A percentile compares a stretch with the other conserved stretches of the same genome.
Conservation (phyloP, 2,113 vertebrate genomes). For the Sinocyclocheilus maitianheensis region DNA sequence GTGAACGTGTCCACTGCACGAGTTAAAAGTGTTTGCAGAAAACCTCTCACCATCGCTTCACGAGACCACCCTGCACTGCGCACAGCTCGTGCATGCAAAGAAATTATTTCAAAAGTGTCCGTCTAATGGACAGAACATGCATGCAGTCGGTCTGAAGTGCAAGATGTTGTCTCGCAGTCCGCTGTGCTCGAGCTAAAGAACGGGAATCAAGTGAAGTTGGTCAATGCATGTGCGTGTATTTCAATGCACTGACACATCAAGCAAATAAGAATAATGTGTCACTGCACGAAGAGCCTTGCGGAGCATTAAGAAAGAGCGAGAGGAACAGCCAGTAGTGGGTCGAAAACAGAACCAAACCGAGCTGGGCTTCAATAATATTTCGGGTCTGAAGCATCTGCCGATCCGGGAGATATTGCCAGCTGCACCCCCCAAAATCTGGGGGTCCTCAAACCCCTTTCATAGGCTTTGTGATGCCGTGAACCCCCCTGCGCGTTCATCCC, state of each 20-base stretch:
- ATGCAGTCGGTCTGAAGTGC: neutral
- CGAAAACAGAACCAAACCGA: conserved; percentile 60
- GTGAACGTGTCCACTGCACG: conserved; percentile 30
- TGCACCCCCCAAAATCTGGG: conserved; percentile 65
- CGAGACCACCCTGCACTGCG: conserved; percentile 35
- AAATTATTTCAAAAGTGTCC: neutral
- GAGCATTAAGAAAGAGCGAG: conserved; percentile 47
- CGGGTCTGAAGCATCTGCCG: conserved; percentile 64
- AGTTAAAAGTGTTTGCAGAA: conserved; percentile 51
- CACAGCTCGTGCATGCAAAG: conserved; percentile 29
- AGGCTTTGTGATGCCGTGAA: conserved; percentile 76
- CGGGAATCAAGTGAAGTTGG: conserved; percentile 34
- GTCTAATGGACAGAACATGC: neutral
- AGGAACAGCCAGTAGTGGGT: conserved; percentile 45
- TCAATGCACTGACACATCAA: conserved; percentile 43
- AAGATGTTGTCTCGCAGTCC: neutral
- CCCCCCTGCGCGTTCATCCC: conserved; percentile 73
- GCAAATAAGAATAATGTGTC: conserved; percentile 34
- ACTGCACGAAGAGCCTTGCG: conserved; percentile 45
- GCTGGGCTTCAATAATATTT: conserved; percentile 59
- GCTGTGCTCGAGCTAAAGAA: neutral
- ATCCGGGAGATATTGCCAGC: conserved; percentile 60
- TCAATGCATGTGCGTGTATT: conserved; percentile 41
- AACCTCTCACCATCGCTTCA: conserved; percentile 35
- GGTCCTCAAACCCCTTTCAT: conserved; percentile 69